Conservation (phyloP, 2,888 invertebrate genomes). For the Agonum fuliginosum region DNA sequence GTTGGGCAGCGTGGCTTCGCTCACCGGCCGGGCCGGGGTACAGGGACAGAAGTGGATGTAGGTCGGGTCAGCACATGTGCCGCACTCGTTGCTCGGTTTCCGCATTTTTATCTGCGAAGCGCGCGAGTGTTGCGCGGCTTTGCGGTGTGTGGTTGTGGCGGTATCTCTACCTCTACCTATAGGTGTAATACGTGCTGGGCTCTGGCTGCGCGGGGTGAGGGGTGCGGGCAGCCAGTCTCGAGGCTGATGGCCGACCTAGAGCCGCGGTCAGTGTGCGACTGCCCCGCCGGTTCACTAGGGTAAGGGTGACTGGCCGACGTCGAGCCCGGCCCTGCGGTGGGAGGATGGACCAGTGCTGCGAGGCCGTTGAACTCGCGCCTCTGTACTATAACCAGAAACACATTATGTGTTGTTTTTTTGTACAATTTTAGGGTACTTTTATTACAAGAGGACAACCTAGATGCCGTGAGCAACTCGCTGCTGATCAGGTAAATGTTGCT, state of each 20-base stretch:
- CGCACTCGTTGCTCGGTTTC: conserved; percentile 54
- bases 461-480: conserved; percentile 19
- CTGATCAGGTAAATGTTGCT: conserved; percentile 1
- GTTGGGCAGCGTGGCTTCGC: not conserved
- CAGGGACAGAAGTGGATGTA: conserved; percentile 49
- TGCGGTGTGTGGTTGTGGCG: not conserved
- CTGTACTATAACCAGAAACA: conserved; percentile 56
- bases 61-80: conserved; percentile 58
- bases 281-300: conserved; percentile 73
- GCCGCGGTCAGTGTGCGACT: conserved; percentile 73
- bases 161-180: conserved; percentile 6
- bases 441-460: conserved; percentile 52
- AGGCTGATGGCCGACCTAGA: conserved; percentile 68
- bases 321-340: conserved; percentile 57
- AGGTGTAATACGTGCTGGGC: not conserved
- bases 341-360: conserved; percentile 52
- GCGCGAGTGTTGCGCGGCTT: conserved; percentile 21
- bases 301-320: conserved; percentile 73
- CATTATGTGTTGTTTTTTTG: conserved; percentile 50
- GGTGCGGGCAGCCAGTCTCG: conserved; percentile 43
- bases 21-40: not conserved
- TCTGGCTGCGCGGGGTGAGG: conserved; percentile 64
- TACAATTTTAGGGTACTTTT: conserved; percentile 60
- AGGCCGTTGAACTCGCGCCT: conserved; percentile 50
- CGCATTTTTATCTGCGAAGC: conserved; percentile 58